Percentiles rank a stretch among this genome's conserved stretches.
These are phyloP conservation scores for Todus mexicanus DNA, from an alignment of 2,797 vertebrate genomes.

Conservation along the genomic window DNA sequence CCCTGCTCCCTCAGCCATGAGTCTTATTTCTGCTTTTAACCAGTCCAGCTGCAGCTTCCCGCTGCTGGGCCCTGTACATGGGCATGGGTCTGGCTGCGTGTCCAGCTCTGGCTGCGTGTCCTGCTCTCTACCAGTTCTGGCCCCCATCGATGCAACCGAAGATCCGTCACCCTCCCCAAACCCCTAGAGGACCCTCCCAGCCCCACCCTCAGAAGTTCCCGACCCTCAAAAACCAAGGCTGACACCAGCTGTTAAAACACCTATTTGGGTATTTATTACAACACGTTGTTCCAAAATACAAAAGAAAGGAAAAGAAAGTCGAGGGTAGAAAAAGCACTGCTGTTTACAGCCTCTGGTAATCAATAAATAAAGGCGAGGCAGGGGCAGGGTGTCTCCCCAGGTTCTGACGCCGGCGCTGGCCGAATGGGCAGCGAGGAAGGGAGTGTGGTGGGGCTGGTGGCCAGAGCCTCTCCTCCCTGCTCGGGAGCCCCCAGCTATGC, in stretches of 20 bases:
- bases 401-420: neutral
- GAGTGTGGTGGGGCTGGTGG: neutral
- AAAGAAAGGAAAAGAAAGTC: slow-evolving; percentile 73
- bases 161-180: neutral
- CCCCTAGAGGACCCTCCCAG: neutral
- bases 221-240: slow-evolving; percentile 46
- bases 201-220: neutral
- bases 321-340: slow-evolving; percentile 67
- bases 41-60: neutral
- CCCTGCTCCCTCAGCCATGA: neutral
- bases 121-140: neutral
- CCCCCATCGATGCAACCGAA: neutral
- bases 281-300: slow-evolving; percentile 79
- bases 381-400: slow-evolving; percentile 33
- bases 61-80: neutral
- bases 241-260: slow-evolving; percentile 72
- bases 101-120: neutral
- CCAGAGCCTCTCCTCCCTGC: slow-evolving; percentile 23
- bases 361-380: slow-evolving; percentile 61
- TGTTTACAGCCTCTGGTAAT: slow-evolving; percentile 64
- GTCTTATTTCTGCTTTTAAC: neutral
- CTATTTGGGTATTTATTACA: slow-evolving; percentile 79
- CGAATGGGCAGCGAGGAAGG: neutral
- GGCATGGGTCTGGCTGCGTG: neutral
- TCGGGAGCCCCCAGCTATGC: neutral